phyloP scores from a whole-genome alignment of 2,113 vertebrate genomes.

The Carassius carassius region DNA sequence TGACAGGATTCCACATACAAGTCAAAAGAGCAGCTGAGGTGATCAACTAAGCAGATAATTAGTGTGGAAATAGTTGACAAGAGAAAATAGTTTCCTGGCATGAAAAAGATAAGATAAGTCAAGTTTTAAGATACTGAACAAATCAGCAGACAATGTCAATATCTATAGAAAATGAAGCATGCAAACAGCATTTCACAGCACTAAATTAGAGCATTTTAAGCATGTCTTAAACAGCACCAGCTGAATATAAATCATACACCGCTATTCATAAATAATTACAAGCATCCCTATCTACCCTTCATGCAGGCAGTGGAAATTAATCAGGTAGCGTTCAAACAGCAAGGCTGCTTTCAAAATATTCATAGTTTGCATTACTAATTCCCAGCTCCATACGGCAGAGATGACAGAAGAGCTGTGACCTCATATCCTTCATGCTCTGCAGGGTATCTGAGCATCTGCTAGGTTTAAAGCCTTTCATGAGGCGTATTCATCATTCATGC shows the following conservation, averaged over 20 bases:
- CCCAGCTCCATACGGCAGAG: conserved; percentile 27
- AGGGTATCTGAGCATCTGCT: conserved; percentile 21
- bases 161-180: not conserved
- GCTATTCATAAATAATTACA: conserved; percentile 37
- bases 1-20: conserved; percentile 15
- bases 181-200: not conserved
- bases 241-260: conserved; percentile 22
- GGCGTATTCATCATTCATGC: not conserved
- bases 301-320: conserved; percentile 22
- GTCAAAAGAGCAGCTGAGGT: conserved; percentile 21
- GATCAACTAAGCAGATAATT: conserved; percentile 1
- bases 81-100: not conserved
- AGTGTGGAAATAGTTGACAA: not conserved
- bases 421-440: conserved; percentile 13
- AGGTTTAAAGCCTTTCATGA: conserved; percentile 1
- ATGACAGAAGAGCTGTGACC: conserved; percentile 34
- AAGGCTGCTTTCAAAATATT: conserved; percentile 29
- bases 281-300: conserved; percentile 40
- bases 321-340: conserved; percentile 18
- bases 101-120: not conserved
- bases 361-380: conserved; percentile 29
- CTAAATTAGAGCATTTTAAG: not conserved
- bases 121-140: not conserved
- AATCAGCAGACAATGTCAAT: not conserved
- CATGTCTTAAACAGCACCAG: conserved; percentile 17